A percentile compares a stretch with the other conserved stretches of the same genome.
These are phyloP conservation scores for Cepaea hortensis DNA, from an alignment of 2,888 invertebrate species.

Conservation along the genomic window DNA sequence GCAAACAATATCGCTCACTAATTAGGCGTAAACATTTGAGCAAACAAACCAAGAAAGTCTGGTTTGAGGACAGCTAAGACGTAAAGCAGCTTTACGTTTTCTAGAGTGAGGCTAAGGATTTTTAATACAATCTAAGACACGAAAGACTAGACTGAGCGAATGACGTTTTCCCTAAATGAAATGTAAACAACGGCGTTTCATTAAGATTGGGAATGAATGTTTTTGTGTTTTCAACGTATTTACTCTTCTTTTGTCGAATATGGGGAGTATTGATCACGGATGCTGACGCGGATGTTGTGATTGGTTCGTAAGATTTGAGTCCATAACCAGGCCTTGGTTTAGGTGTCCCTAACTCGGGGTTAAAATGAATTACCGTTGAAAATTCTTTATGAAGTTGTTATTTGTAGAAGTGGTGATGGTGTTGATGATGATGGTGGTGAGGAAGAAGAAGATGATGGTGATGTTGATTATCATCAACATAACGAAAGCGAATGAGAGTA, in stretches of 20 bases:
- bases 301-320: not conserved
- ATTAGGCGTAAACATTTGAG: not conserved
- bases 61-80: not conserved
- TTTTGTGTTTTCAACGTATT: conserved; percentile 5
- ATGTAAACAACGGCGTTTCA: conserved; percentile 27
- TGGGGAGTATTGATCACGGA: conserved; percentile 2
- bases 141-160: conserved; percentile 2
- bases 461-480: no score
- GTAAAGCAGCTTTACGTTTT: not conserved
- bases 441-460: no score
- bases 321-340: not conserved
- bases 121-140: not conserved
- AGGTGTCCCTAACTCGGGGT: not conserved
- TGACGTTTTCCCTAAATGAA: conserved; percentile 23
- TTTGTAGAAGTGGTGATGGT: not conserved
- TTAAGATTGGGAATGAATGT: not conserved
- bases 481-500: no score
- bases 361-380: no score
- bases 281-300: not conserved
- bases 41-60: not conserved
- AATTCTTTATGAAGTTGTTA: not conserved
- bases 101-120: not conserved
- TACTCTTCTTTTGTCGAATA: not conserved
- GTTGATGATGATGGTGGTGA: not conserved
- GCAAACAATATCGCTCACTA: conserved; percentile 6